A percentile compares a stretch with the other conserved stretches of the same genome.
Evolutionary conservation across 2,797 vertebrate species (phyloP).

Genomic region (Tragelaphus eurycerus): DNA sequence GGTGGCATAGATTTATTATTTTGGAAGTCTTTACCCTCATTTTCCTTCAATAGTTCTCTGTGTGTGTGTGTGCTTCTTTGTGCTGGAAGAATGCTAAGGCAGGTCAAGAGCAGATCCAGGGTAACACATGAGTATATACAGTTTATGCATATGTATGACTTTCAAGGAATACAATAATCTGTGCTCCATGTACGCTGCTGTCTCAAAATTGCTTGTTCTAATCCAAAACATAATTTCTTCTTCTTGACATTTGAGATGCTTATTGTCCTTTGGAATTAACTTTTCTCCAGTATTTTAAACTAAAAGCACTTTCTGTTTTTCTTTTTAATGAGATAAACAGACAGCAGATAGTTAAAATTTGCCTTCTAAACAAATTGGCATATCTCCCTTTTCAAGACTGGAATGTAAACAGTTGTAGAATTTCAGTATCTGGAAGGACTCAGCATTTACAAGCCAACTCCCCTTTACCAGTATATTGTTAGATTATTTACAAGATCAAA

Average conservation of each 20-base stretch:
- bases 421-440: slow-evolving; percentile 75
- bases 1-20: background rate
- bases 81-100: background rate
- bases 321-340: slow-evolving; percentile 57
- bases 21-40: background rate
- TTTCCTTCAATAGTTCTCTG: background rate
- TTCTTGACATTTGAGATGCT: background rate
- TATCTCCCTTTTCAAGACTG: slow-evolving; percentile 73
- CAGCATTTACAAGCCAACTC: slow-evolving; percentile 70
- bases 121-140: background rate
- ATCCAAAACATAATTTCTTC: slow-evolving; percentile 40
- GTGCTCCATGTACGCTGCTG: background rate
- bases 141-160: background rate
- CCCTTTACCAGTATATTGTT: slow-evolving; percentile 59
- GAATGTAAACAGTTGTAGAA: slow-evolving; percentile 73
- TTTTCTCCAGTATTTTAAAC: slow-evolving; percentile 40
- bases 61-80: background rate
- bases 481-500: slow-evolving; percentile 57
- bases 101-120: background rate
- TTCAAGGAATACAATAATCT: slow-evolving; percentile 1
- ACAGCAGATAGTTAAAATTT: slow-evolving; percentile 53
- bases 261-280: background rate
- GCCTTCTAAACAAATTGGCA: slow-evolving; percentile 62
- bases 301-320: slow-evolving; percentile 47
- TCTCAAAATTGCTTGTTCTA: slow-evolving; percentile 9